Conservation (phyloP, 2,797 vertebrate species). For the Tenualosa ilisha region DNA sequence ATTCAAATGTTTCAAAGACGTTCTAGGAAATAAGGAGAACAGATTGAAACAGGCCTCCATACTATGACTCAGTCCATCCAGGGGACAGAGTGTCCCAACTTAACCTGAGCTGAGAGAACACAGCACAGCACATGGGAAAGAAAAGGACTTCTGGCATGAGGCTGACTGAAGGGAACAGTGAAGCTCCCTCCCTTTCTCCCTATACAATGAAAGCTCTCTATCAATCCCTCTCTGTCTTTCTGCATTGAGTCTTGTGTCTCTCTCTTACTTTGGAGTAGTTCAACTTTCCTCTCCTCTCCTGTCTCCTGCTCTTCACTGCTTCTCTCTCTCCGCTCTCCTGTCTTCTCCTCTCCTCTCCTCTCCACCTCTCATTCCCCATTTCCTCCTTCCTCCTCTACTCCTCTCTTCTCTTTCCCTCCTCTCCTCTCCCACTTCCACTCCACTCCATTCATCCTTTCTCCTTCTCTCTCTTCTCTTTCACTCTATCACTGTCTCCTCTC, state of each 20-base stretch:
- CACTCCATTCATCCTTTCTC: not conserved
- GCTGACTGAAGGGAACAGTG: not conserved
- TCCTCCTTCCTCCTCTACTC: not conserved
- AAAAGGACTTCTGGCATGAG: not conserved
- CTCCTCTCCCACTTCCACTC: not conserved
- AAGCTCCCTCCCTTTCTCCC: not conserved
- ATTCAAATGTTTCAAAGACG: not conserved
- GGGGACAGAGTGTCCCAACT: not conserved
- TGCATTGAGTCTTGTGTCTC: slow-evolving; percentile 26
- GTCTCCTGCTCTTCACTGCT: slow-evolving; percentile 20
- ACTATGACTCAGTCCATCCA: not conserved
- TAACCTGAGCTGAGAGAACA: not conserved
- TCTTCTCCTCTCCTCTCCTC: not conserved
- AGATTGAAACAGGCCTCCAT: not conserved
- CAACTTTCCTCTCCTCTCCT: slow-evolving; percentile 37
- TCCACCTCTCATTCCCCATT: not conserved
- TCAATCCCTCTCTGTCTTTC: slow-evolving; percentile 20
- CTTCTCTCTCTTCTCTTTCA: not conserved
- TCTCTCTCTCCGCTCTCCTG: not conserved
- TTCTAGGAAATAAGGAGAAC: not conserved
- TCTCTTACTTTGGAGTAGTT: not conserved
- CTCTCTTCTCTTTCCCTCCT: not conserved
- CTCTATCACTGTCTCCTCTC: not conserved
- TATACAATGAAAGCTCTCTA: slow-evolving; percentile 3
- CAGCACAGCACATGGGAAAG: not conserved